Evolutionary conservation across 2,797 vertebrate species (phyloP).

Genomic region (Coilia nasus): DNA sequence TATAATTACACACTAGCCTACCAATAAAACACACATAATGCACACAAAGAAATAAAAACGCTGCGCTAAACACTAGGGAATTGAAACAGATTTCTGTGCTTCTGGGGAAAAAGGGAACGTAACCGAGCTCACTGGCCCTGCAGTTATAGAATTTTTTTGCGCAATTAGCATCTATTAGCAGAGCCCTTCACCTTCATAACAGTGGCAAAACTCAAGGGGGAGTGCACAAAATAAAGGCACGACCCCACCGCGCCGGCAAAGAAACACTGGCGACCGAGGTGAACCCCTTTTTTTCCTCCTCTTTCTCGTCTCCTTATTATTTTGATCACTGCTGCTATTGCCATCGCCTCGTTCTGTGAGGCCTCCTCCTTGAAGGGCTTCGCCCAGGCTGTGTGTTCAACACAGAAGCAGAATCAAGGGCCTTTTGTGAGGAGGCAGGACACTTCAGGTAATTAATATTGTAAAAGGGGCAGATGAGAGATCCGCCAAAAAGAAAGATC

Average conservation of each 20-base stretch:
- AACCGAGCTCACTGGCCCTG: neutral
- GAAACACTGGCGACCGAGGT: constrained; percentile 57
- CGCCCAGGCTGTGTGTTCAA: constrained; percentile 44
- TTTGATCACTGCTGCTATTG: constrained; percentile 69
- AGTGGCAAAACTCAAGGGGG: constrained; percentile 55
- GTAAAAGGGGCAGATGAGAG: constrained; percentile 85
- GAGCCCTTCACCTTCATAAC: constrained; percentile 1
- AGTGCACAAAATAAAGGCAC: constrained; percentile 63
- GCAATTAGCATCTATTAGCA: constrained; percentile 7
- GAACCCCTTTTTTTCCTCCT: constrained; percentile 31
- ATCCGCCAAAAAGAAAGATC: constrained; percentile 83
- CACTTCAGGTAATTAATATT: constrained; percentile 94
- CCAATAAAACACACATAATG: neutral
- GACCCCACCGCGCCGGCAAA: constrained; percentile 63
- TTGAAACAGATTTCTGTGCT: neutral
- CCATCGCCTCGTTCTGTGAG: constrained; percentile 61
- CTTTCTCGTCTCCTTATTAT: constrained; percentile 68
- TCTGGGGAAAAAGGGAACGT: neutral
- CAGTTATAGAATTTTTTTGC: neutral
- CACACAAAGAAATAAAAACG: neutral
- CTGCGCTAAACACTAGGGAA: neutral
- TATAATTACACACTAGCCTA: neutral
- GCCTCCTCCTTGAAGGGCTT: constrained; percentile 61
- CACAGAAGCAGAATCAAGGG: constrained; percentile 68
- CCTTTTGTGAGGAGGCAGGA: constrained; percentile 74